These are phyloP conservation scores for Allacma fusca DNA, from an alignment of 2,888 invertebrate genomes.

Conservation along the genomic window DNA sequence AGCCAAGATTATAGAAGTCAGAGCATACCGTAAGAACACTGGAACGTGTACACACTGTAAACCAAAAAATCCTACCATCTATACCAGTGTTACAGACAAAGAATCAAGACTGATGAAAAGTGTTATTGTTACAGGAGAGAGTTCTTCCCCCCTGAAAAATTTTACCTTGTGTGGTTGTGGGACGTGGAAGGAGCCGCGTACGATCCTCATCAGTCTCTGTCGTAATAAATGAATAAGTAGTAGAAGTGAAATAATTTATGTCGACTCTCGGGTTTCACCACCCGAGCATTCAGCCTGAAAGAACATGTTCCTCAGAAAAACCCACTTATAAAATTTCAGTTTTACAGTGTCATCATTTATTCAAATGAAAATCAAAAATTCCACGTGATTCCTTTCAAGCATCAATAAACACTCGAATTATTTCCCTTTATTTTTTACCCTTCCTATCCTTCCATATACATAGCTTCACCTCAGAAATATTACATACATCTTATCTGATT, in stretches of 20 bases:
- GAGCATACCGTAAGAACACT: no score
- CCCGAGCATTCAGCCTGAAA: not conserved
- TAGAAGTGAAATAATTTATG: slow-evolving; percentile 1
- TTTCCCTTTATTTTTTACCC: not conserved
- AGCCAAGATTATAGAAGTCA: not conserved
- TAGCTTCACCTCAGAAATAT: no score
- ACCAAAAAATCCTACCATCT: no score
- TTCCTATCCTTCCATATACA: no score
- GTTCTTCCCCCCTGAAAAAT: not conserved
- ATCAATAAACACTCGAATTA: not conserved
- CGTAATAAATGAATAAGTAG: slow-evolving; percentile 16
- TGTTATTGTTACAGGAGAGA: slow-evolving; percentile 1
- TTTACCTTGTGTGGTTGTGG: not conserved
- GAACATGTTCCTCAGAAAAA: no score
- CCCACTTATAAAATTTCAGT: not conserved
- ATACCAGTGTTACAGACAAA: no score
- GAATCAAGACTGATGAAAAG: slow-evolving; percentile 12
- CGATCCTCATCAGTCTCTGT: slow-evolving; percentile 8
- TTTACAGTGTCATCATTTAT: not conserved
- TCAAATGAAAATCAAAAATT: slow-evolving; percentile 6
- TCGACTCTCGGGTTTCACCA: slow-evolving; percentile 1
- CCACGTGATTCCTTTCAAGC: not conserved
- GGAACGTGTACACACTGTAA: no score
- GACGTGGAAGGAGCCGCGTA: not conserved
- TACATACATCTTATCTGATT: no score